These are phyloP conservation scores for Diarsia dahlii DNA, from an alignment of 2,888 invertebrate species.

Conservation along the genomic window DNA sequence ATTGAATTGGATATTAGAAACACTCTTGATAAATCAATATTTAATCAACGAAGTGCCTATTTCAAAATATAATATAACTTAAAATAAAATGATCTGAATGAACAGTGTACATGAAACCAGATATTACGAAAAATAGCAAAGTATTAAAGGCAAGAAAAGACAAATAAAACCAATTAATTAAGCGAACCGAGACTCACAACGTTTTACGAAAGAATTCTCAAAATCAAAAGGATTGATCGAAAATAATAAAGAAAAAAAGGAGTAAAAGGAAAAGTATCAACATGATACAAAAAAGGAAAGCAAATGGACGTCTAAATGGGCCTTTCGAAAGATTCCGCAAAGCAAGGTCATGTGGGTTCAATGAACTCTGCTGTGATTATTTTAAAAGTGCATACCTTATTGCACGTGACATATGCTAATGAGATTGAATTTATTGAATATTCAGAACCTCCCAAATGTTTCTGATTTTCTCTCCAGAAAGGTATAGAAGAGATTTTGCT, in stretches of 20 bases:
- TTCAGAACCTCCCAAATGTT: not conserved
- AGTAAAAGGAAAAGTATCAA: constrained; percentile 72
- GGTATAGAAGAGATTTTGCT: not conserved
- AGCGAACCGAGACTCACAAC: constrained; percentile 1
- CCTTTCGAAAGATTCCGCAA: constrained; percentile 71
- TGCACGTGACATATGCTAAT: constrained; percentile 40
- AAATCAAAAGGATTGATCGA: constrained; percentile 26
- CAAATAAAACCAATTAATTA: constrained; percentile 38
- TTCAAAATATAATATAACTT: not conserved
- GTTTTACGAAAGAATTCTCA: constrained; percentile 20
- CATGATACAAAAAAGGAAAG: constrained; percentile 65
- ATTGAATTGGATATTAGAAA: not conserved
- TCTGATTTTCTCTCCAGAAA: not conserved
- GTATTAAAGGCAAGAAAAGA: constrained; percentile 13
- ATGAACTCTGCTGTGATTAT: constrained; percentile 67
- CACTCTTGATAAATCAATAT: not conserved
- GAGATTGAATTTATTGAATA: constrained; percentile 33
- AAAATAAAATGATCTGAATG: not conserved
- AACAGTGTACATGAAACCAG: not conserved
- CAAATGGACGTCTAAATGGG: constrained; percentile 61
- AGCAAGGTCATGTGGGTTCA: constrained; percentile 75
- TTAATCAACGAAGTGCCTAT: not conserved
- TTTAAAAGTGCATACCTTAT: constrained; percentile 38
- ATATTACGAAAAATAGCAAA: not conserved
- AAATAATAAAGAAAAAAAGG: constrained; percentile 54